Evolutionary conservation across 2,888 invertebrate genomes (phyloP), one percentile per base, ranked within the genome.

Genomic region (Boloria selene): DNA sequence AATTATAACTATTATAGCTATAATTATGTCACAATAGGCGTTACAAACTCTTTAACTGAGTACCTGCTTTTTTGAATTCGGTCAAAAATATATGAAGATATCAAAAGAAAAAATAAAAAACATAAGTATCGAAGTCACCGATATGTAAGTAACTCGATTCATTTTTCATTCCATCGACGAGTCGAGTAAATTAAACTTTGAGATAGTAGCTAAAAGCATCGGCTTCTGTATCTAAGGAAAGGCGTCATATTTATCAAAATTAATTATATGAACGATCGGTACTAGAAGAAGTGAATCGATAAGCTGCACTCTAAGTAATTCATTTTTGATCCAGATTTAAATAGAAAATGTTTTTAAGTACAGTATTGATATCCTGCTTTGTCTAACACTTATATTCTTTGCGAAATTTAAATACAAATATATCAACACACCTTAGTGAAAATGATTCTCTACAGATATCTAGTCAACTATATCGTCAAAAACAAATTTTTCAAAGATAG

Each of bases 211-310:
- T 90, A 87, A 90, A 88, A 90, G 88, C 89, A 82, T 89, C 78
- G 82, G 81, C 88, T 89, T 84, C 88, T 85, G 87, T 87, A 87
- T 88, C 90, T 77, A 58, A 64, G 71, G 72, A 69, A 74, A 85
- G 88, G 88, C 85, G 89, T 89, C 89, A 85, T 79, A 80, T 80
- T 81, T 89, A 90, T 90, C 88, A 75, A 87, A 86, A 85, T 85
- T 87, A 88, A 90, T 89, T 79, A 84, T 86, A 86, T 87, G 87
- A 90, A 85, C 88, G 87, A 90, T 89, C 82, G 80, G 79, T 74
- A 74, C 78, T 78, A 76, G 78, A 74, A 73, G 77, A 78, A 79
- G 79, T 79, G 79, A 76, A 78, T 77, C 75, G 87, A 87, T 88
- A 85, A 79, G 73, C 64, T 73, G 77, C 77, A 79, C 75, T 69